Evolutionary conservation across 2,797 vertebrate species (phyloP).

Genomic region (Poeciliopsis infans): DNA sequence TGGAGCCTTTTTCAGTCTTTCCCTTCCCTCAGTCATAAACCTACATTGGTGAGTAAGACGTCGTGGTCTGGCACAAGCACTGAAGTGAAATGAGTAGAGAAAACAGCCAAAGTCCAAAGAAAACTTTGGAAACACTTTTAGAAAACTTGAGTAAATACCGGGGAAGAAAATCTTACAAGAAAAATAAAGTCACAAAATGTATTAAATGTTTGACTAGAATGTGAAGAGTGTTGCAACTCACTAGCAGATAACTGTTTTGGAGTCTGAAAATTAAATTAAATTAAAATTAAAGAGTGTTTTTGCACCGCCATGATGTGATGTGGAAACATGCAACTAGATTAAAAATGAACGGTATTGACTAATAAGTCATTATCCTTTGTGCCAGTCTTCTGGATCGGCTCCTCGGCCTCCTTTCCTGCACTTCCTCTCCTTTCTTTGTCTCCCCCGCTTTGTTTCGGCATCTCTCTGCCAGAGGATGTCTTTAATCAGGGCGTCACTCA

Average conservation of each 20-base stretch:
- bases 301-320: neutral
- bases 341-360: conserved; percentile 7
- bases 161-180: too few species aligned
- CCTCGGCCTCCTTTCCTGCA: conserved; percentile 1
- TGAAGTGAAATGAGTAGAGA: neutral
- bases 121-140: neutral
- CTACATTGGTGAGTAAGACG: neutral
- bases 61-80: neutral
- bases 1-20: neutral
- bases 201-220: neutral
- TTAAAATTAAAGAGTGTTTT: neutral
- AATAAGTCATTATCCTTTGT: conserved; percentile 7
- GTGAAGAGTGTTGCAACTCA: neutral
- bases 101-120: neutral
- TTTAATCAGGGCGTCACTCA: conserved; percentile 78
- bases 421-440: neutral
- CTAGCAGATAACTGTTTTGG: neutral
- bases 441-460: conserved; percentile 15
- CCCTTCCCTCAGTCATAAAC: neutral
- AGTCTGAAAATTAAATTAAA: neutral
- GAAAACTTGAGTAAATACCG: neutral
- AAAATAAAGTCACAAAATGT: neutral
- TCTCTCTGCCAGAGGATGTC: conserved; percentile 59
- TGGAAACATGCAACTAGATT: conserved; percentile 1
- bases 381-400: conserved; percentile 18